Conservation (phyloP, 2,113 vertebrate genomes). For the Saccopteryx bilineata region DNA sequence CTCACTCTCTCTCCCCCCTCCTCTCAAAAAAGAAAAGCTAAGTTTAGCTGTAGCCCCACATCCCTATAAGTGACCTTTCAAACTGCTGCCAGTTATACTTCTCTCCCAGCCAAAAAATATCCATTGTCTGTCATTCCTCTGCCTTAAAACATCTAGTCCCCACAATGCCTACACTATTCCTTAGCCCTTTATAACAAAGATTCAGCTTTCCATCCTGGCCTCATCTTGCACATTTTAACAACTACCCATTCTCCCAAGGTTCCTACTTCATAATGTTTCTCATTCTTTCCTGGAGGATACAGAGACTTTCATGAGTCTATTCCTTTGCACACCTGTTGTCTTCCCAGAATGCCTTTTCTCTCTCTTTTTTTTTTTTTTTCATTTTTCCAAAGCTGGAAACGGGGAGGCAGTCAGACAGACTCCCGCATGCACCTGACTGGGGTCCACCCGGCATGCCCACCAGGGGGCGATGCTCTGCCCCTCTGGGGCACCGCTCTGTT, state of each 20-base stretch:
- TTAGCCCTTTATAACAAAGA: constrained; percentile 23
- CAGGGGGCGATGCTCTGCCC: too few relatives aligned
- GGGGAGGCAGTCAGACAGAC: too few relatives aligned
- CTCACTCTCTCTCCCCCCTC: too few relatives aligned
- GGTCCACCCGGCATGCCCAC: too few relatives aligned
- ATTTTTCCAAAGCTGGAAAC: too few relatives aligned
- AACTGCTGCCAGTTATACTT: not conserved
- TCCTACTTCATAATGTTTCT: not conserved
- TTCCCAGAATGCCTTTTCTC: not conserved
- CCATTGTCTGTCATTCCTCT: constrained; percentile 20
- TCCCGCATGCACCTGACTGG: too few relatives aligned
- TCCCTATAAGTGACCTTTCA: not conserved
- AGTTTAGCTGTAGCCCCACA: not conserved
- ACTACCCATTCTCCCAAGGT: not conserved
- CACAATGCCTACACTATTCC: not conserved
- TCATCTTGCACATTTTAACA: not conserved
- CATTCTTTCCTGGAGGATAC: not conserved
- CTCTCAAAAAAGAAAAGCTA: too few relatives aligned
- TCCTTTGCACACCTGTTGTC: not conserved
- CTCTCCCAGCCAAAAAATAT: not conserved
- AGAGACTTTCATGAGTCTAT: constrained; percentile 3
- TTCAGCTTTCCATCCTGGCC: not conserved
- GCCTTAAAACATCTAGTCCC: constrained; percentile 30
- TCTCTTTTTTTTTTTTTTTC: not conserved
- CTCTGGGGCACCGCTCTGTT: too few relatives aligned